A percentile compares a stretch with the other conserved stretches of the same genome.
Conservation (phyloP, 2,113 vertebrate genomes). For the Corapipo altera region DNA sequence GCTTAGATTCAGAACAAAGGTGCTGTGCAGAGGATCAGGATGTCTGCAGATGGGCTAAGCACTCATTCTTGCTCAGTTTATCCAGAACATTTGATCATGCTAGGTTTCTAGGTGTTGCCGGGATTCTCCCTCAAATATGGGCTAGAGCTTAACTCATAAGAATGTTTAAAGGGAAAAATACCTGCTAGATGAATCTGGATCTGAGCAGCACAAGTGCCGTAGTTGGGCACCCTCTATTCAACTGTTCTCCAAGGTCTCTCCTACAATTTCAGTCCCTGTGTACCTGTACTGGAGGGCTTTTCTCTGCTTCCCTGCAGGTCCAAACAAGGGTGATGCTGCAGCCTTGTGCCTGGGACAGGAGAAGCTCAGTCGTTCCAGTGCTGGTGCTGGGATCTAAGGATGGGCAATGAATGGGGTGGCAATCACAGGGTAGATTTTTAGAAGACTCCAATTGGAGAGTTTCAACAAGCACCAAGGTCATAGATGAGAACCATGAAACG, state of each 20-base stretch:
- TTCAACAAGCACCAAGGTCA: neutral
- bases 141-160: neutral
- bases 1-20: neutral
- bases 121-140: neutral
- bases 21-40: neutral
- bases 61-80: neutral
- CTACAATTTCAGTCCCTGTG: neutral
- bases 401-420: neutral
- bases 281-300: neutral
- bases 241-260: neutral
- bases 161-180: neutral
- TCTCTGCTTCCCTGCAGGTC: neutral
- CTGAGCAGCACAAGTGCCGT: neutral
- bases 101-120: neutral
- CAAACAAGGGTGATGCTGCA: neutral
- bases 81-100: rapidly evolving
- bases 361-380: neutral
- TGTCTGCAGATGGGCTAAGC: neutral
- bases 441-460: neutral
- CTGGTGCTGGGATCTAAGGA: neutral
- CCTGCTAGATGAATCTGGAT: neutral
- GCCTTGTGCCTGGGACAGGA: neutral
- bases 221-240: neutral
- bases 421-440: neutral
- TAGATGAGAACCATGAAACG: neutral